A percentile compares a stretch with the other conserved stretches of the same genome.
Evolutionary conservation across 2,113 vertebrate genomes (phyloP).

Genomic region (Sprattus sprattus): DNA sequence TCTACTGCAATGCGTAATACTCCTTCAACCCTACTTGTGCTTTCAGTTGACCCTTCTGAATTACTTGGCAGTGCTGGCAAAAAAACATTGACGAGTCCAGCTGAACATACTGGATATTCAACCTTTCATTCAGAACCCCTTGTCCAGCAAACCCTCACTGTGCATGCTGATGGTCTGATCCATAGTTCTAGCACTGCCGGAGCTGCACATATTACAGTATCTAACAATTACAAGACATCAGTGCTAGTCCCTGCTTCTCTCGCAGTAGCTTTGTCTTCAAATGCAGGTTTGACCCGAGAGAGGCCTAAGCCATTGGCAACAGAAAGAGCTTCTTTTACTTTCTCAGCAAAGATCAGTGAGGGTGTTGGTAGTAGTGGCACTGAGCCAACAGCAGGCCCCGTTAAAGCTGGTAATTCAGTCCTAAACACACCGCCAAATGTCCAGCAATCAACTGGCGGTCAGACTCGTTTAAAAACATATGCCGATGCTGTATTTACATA

Average conservation of each 20-base stretch:
- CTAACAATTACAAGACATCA: neutral
- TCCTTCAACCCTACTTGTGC: neutral
- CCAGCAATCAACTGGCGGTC: neutral
- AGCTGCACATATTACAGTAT: neutral
- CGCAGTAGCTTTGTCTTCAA: neutral
- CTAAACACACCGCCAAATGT: neutral
- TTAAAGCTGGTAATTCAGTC: neutral
- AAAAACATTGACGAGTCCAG: neutral
- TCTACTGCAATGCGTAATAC: neutral
- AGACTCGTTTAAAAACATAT: neutral
- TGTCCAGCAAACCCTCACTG: neutral
- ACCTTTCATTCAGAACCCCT: neutral
- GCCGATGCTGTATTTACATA: neutral
- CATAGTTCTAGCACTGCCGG: neutral
- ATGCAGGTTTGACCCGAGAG: neutral
- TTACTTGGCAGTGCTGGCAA: neutral
- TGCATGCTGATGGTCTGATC: neutral
- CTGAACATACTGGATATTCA: neutral
- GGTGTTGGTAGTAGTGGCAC: neutral
- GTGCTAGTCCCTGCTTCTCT: neutral
- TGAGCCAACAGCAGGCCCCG: neutral
- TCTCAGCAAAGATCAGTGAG: neutral
- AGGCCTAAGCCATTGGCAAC: neutral
- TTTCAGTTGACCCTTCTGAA: neutral
- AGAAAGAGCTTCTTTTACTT: neutral